A percentile compares a stretch with the other conserved stretches of the same genome.
Conservation (phyloP, 2,888 invertebrate species). For the Rhodophaea formosa region DNA sequence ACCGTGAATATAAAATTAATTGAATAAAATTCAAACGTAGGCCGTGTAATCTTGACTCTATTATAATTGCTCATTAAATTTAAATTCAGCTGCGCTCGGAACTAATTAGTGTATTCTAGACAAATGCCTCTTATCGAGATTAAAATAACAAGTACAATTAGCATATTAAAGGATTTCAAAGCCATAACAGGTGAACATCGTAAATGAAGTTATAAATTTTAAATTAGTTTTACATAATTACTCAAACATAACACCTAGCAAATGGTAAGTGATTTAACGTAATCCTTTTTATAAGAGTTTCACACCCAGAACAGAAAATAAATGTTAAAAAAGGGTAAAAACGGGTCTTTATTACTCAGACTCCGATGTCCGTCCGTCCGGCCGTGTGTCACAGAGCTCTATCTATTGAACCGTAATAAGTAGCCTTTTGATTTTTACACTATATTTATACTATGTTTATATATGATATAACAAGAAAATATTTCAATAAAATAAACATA, state of each 20-base stretch:
- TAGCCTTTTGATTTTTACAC: too few species aligned
- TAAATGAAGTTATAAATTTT: slow-evolving; percentile 17
- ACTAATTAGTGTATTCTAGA: slow-evolving; percentile 64
- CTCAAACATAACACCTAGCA: not conserved
- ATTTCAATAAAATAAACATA: too few species aligned
- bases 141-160: slow-evolving; percentile 46
- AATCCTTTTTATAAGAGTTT: too few species aligned
- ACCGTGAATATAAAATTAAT: slow-evolving; percentile 42
- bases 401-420: too few species aligned
- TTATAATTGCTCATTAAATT: slow-evolving; percentile 63
- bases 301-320: too few species aligned
- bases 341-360: too few species aligned
- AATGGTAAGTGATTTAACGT: not conserved
- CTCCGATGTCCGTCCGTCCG: too few species aligned
- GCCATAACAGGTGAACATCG: slow-evolving; percentile 1
- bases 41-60: slow-evolving; percentile 53
- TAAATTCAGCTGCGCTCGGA: slow-evolving; percentile 50
- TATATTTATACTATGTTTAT: too few species aligned
- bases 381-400: too few species aligned
- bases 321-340: too few species aligned
- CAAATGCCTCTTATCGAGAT: slow-evolving; percentile 61
- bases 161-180: slow-evolving; percentile 34
- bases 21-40: slow-evolving; percentile 44
- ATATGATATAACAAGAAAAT: too few species aligned
- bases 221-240: not conserved